Percentiles rank a stretch among this genome's conserved stretches.
phyloP scores from a whole-genome alignment of 2,797 vertebrate species.

The Poecile montanus region DNA sequence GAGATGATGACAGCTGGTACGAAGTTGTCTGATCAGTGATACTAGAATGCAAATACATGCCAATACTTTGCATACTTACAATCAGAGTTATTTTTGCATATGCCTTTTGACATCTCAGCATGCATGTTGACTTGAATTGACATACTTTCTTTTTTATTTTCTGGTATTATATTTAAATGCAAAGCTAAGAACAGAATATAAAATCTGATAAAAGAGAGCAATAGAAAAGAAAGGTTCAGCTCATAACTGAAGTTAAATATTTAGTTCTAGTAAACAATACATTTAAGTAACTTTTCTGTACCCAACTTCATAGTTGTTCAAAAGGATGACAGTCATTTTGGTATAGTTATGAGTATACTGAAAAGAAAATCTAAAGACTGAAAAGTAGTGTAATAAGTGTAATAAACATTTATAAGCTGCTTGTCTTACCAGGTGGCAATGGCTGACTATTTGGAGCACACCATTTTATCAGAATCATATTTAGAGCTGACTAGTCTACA shows the following conservation, averaged over 20 bases:
- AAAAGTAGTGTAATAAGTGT: neutral
- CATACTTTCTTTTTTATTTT: neutral
- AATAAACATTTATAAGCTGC: neutral
- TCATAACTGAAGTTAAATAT: neutral
- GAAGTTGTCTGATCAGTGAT: slow-evolving; percentile 48
- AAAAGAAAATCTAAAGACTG: neutral
- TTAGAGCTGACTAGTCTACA: neutral
- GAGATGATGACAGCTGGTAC: slow-evolving; percentile 35
- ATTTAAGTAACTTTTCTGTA: neutral
- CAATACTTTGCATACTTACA: slow-evolving; percentile 10
- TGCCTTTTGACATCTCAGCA: slow-evolving; percentile 45
- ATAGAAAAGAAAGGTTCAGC: neutral
- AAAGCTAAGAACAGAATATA: neutral
- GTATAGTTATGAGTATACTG: neutral
- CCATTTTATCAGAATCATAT: neutral
- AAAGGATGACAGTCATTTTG: neutral
- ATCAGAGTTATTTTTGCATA: slow-evolving; percentile 18
- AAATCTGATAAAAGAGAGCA: slow-evolving; percentile 2
- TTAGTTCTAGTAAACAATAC: neutral
- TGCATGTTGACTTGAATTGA: neutral
- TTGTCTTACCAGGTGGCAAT: neutral
- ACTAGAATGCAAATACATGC: slow-evolving; percentile 14
- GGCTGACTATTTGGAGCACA: neutral
- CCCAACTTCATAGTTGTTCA: neutral
- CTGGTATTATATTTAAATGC: slow-evolving; percentile 29